Evolutionary conservation across 2,888 invertebrate species (phyloP).

Genomic region (Eupithecia tripunctaria): DNA sequence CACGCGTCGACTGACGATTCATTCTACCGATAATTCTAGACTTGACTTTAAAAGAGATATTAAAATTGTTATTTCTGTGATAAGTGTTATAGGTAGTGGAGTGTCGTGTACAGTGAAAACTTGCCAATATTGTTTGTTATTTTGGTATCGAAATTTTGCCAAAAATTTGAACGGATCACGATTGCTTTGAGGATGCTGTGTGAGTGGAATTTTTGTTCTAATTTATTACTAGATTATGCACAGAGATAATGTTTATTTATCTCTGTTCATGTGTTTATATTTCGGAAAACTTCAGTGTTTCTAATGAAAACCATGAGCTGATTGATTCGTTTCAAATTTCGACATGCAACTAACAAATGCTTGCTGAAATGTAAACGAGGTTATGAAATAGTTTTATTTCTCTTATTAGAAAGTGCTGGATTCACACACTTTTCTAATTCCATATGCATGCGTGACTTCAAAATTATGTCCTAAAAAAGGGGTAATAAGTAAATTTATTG

Average conservation of each 20-base stretch:
- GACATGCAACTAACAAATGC: background rate
- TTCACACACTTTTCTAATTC: background rate
- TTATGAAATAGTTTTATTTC: background rate
- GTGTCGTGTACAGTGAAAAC: slow-evolving; percentile 19
- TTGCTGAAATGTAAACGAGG: background rate
- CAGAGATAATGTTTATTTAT: background rate
- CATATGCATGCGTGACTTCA: background rate
- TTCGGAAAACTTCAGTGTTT: background rate
- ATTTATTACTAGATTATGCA: background rate
- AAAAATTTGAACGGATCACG: slow-evolving; percentile 14
- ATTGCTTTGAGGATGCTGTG: slow-evolving; percentile 25
- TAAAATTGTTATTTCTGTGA: background rate
- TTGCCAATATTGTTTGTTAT: slow-evolving; percentile 19
- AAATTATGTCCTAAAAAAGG: no score
- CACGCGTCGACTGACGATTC: slow-evolving; percentile 38
- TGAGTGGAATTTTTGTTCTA: slow-evolving; percentile 24
- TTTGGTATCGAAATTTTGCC: slow-evolving; percentile 19
- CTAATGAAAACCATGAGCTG: background rate
- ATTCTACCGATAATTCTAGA: slow-evolving; percentile 17
- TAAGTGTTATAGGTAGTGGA: background rate
- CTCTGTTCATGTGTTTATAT: background rate
- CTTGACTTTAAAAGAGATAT: background rate
- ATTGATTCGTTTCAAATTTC: background rate
- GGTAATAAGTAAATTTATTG: no score
- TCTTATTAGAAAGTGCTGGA: background rate